Conservation (phyloP, 2,113 vertebrate species). For the Cricetomys ansorgei region DNA sequence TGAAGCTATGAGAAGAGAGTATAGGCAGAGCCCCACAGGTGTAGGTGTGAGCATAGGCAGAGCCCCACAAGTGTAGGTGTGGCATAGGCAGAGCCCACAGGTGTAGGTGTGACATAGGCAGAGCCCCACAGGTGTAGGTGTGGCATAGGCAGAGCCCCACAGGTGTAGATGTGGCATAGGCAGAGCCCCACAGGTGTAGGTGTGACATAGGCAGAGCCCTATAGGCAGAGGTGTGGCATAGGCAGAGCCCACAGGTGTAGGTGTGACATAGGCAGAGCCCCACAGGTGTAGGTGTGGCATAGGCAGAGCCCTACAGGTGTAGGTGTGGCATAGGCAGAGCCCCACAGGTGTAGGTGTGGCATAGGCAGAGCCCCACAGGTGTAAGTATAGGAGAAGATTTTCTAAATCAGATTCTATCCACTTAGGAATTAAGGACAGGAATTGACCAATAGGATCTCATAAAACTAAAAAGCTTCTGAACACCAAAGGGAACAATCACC, state of each 20-base stretch:
- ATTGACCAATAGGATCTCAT: not conserved
- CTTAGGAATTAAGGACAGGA: no score
- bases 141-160: no score
- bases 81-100: no score
- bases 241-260: accelerated
- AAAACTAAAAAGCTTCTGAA: not conserved
- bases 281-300: no score
- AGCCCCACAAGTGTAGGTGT: not conserved
- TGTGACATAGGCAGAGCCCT: no score
- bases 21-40: not conserved
- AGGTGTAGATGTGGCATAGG: no score
- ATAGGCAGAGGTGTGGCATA: no score
- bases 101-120: no score
- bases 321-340: accelerated
- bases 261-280: no score
- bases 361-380: not conserved
- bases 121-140: not conserved
- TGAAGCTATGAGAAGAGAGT: not conserved
- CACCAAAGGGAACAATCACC: not conserved
- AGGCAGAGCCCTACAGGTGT: not conserved
- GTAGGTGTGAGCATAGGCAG: accelerated
- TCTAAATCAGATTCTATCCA: not conserved
- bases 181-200: accelerated
- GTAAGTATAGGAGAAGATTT: accelerated
- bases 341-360: no score